Conservation (phyloP, 1,140 invertebrate species). For the Drosophila eugracilis region DNA sequence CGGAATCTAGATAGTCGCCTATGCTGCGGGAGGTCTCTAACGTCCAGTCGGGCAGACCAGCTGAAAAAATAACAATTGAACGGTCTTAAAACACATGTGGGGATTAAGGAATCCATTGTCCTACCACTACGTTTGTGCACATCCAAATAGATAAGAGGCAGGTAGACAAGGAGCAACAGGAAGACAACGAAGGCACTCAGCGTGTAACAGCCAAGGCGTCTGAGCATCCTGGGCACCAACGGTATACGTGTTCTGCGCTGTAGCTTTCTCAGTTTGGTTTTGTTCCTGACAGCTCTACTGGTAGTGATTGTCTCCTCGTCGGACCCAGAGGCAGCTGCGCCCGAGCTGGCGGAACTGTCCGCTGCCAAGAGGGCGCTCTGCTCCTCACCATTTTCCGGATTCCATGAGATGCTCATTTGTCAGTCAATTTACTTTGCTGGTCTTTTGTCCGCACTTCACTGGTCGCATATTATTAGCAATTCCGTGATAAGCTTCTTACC, state of each 20-base stretch:
- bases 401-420: background rate
- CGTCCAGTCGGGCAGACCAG: conserved; percentile 87
- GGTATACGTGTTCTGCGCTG: conserved; percentile 33
- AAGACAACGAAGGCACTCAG: conserved; percentile 19
- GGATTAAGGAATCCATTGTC: background rate
- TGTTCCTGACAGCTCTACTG: conserved; percentile 6
- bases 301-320: conserved; percentile 32
- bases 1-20: conserved; percentile 89
- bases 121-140: conserved; percentile 55
- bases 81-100: background rate
- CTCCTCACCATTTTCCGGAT: conserved; percentile 37
- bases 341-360: conserved; percentile 16
- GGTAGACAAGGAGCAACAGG: conserved; percentile 52
- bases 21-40: conserved; percentile 90
- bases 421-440: background rate
- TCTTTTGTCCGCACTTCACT: conserved; percentile 10
- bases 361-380: conserved; percentile 32
- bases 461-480: background rate
- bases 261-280: conserved; percentile 30
- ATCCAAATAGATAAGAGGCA: conserved; percentile 57
- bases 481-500: background rate
- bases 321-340: conserved; percentile 14
- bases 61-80: conserved; percentile 31
- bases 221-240: conserved; percentile 42
- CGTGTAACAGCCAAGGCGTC: conserved; percentile 33